Evolutionary conservation across 2,888 invertebrate genomes (phyloP), one percentile per base, ranked within the genome.

Genomic region (Candidula unifasciata): DNA sequence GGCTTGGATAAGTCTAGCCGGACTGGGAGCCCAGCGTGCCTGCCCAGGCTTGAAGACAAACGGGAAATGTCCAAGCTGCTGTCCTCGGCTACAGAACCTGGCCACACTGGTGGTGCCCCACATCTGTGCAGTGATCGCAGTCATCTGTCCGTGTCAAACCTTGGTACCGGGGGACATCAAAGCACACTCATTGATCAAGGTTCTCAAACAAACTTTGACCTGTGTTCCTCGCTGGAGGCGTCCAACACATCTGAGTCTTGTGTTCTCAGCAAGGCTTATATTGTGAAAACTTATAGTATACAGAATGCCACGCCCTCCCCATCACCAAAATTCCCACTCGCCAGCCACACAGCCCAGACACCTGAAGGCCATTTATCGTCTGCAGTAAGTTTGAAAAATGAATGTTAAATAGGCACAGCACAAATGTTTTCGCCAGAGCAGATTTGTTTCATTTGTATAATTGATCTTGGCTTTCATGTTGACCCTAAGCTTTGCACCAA

Each of bases 251-350:
- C 52, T 2, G 66, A 44, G 52, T 78, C 57, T n/a, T 10, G 24
- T 27, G 52, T 66, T 21, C 30, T 85, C 5, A 85, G 81, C 68
- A 85, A 81, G 44, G 85, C 80, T 10, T 85, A 81, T 60, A 85
- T 85, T 44, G 82, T 82, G 21, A 73, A 74, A 60, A 82, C 73
- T 21, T 82, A 82, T 74, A 82, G 74, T 30, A 74, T 82, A 27
- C 73, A 82, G 82, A 82, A 82, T 44, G 82, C 85, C 57, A 85
- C 85, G 3, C 81, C 81, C 27, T 76, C 84, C 16, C 76, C 85
- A 24, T 74, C 84, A 0, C 84, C 84, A 10, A 85, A 85, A 54
- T 81, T 85, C 76, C 24, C 80, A 30, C 54, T 80, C 21, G 16
- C 44, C 8, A 83, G 52, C 16, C 77, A 64, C 8, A 37, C 44